Evolutionary conservation across 2,113 vertebrate genomes (phyloP).

Genomic region (Xenus cinereus): DNA sequence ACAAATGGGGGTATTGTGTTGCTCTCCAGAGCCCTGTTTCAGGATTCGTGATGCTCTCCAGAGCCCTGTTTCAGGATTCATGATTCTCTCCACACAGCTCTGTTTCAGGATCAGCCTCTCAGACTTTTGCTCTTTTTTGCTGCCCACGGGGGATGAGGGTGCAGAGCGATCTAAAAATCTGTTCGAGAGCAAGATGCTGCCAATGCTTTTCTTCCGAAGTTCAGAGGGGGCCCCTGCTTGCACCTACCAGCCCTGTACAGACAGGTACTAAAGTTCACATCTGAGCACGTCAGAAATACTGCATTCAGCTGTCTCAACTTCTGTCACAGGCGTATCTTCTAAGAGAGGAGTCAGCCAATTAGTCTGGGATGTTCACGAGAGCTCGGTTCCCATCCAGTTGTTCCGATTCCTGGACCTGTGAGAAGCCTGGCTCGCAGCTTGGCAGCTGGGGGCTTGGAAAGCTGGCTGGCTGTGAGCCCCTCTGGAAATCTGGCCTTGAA

Average conservation of each 20-base stretch:
- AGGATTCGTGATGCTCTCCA: neutral
- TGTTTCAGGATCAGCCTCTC: neutral
- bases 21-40: neutral
- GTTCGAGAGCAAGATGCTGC: neutral
- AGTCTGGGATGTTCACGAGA: neutral
- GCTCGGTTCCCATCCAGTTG: fast-evolving
- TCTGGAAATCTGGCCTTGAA: neutral
- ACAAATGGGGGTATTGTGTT: neutral
- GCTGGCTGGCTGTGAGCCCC: neutral
- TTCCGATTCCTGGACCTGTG: neutral
- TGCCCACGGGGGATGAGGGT: neutral
- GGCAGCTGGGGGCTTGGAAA: neutral
- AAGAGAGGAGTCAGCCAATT: neutral
- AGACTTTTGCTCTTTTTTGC: neutral
- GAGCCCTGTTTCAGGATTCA: neutral
- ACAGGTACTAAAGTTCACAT: neutral
- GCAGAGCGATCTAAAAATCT: neutral
- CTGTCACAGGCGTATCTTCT: neutral
- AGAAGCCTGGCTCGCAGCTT: neutral
- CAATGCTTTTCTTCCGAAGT: neutral
- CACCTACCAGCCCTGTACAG: neutral
- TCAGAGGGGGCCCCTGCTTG: neutral
- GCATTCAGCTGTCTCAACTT: neutral
- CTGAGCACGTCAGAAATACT: neutral
- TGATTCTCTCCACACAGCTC: neutral